Conservation (phyloP, 2,888 invertebrate genomes). For the Philhelius pedissequus region DNA sequence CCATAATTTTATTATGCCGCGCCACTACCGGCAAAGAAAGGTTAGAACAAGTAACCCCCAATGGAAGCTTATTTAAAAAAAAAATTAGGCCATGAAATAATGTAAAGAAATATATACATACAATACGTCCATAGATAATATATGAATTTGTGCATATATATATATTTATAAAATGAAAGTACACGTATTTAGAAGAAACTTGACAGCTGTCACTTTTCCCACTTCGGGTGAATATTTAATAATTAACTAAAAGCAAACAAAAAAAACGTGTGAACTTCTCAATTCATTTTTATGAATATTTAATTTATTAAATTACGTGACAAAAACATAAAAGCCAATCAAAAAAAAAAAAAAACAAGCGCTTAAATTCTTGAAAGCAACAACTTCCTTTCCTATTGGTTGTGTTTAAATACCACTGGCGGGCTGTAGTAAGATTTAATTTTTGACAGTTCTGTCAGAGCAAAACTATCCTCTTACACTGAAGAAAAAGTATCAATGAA, state of each 20-base stretch:
- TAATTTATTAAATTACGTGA: slow-evolving; percentile 4
- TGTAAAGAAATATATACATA: not conserved
- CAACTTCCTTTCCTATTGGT: not conserved
- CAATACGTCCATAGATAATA: too few species aligned
- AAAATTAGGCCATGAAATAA: slow-evolving; percentile 13
- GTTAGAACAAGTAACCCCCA: slow-evolving; percentile 3
- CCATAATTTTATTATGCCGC: slow-evolving; percentile 14
- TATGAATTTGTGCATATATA: not conserved
- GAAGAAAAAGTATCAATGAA: too few species aligned
- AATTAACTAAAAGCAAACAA: not conserved
- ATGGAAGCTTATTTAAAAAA: slow-evolving; percentile 3
- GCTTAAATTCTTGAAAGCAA: not conserved
- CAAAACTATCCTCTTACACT: not conserved
- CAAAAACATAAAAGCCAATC: not conserved
- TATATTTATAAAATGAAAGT: not conserved
- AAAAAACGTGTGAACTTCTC: not conserved
- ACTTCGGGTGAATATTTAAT: not conserved
- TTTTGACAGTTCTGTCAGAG: not conserved
- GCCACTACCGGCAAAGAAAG: not conserved
- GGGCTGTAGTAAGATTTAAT: not conserved
- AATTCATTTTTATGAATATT: slow-evolving; percentile 8
- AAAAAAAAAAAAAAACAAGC: not conserved
- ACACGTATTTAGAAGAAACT: not conserved
- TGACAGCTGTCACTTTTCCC: slow-evolving; percentile 10
- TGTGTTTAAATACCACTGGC: not conserved